These are phyloP conservation scores for Hydrotaea cyrtoneurina DNA, from an alignment of 2,888 invertebrate genomes.

Conservation along the genomic window DNA sequence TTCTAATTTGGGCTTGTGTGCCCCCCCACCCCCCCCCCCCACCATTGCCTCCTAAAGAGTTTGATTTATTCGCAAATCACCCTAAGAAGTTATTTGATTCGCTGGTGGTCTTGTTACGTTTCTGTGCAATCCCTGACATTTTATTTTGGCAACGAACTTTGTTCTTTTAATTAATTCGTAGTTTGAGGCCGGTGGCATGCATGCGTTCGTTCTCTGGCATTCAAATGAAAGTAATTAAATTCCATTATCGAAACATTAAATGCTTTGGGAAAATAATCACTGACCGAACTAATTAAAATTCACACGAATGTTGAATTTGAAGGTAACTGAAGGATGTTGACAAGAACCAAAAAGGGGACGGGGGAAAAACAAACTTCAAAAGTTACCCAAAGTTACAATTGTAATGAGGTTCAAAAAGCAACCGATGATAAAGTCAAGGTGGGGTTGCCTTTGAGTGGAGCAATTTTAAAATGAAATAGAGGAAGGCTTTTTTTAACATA, in stretches of 20 bases:
- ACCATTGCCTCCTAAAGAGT: too few relatives aligned
- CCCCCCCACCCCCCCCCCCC: too few relatives aligned
- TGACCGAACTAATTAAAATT: conserved; percentile 5
- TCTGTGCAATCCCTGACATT: neutral
- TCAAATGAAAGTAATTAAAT: conserved; percentile 11
- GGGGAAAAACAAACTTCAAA: neutral
- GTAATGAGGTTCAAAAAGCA: neutral
- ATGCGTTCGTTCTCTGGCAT: neutral
- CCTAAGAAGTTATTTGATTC: neutral
- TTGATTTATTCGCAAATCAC: neutral
- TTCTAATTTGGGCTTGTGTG: neutral
- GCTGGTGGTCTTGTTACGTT: neutral
- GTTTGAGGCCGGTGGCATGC: neutral
- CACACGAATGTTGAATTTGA: neutral
- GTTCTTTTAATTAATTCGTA: neutral
- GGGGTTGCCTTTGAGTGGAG: neutral
- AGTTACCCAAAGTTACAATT: conserved; percentile 7
- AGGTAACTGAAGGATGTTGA: neutral
- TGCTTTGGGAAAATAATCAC: neutral
- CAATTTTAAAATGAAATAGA: neutral
- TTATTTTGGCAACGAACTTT: neutral
- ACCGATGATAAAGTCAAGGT: neutral
- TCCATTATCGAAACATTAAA: neutral
- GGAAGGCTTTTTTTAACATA: too few relatives aligned
- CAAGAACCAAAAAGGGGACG: neutral